Evolutionary conservation across 2,797 vertebrate genomes (phyloP), one percentile per base, ranked within the genome.

Genomic region (Rhinogobio ventralis): DNA sequence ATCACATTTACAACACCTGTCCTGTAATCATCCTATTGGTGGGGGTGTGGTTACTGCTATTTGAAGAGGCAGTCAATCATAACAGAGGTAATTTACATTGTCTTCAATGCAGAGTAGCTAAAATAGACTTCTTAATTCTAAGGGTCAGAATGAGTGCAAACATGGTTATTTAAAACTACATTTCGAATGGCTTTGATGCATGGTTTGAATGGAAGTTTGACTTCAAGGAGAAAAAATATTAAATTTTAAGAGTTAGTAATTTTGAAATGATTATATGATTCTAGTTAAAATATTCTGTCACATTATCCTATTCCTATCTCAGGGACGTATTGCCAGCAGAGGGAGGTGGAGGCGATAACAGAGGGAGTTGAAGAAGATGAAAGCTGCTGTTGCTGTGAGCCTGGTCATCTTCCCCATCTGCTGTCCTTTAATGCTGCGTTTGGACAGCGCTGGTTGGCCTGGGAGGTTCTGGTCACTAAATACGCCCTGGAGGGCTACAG

Each of bases 311-410:
- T 66, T 28, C 10, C 23, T 33, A 57, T 69, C 19, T 2, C 39
- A 99, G 98, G 98, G 81, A 99, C 98, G 0, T 99, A 99, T 74
- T 99, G 98, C 91, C 98, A 99, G 90, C 98, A 99, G 82, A 93
- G 98, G 80, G 98, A 99, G 90, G 98, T 99, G 80, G 98, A 99
- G 89, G 98, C 98, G 86, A 99, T 99, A 92, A 99, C 98, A 0
- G 98, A 99, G 90, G 98, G 98, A 0, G 98, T 99, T n/a, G 98
- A 99, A 90, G 98, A 99, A 90, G 98, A 99, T 28, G 98, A 99
- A 92, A 96, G 96, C 13, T 99, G 97, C 93, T 99, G 98, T 92
- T 99, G 98, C 92, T 99, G 98, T 79, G 98, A 99, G 90, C 97
- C 97, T 4, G 98, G 98, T 51, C 98, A 99, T 87, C 93, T 99